Base-by-base conservation (phyloP, 2,888 invertebrate species). In the Druceiella hillmani region DNA sequence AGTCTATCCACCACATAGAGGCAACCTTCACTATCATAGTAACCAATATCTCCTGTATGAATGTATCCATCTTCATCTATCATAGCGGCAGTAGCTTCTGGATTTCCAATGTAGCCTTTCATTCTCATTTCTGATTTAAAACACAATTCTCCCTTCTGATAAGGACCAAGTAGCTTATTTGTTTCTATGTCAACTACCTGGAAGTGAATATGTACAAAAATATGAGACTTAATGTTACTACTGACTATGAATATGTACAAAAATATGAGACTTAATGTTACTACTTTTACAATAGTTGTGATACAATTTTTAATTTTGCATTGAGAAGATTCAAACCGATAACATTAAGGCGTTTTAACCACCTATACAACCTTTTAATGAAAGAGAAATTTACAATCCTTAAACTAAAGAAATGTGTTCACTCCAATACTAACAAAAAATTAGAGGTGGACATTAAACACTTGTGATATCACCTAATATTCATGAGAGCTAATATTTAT, bases 1-100 rank as follows among this genome's bases (percentile, higher is more conserved):
- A 90, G 65, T 42, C 93, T 69, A 58, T 91, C 93, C 2, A 90
- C 84, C 45, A 92, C 79, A 54, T 76, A 90, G 60, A 89, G 84
- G 58, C 75, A 81, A 1, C 80, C 81, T 10, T 89, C 80, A 1
- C 76, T 59, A 54, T 91, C 88, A 50, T 81, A 87, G 58, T 86
- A 88, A 1, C 85, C 91, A 47, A 92, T 67, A 58, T 93, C 92
- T 0, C 91, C 91, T 17, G 83, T 79, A 47, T 79, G 76, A 7
- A 86, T 58, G 77, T 81, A 93, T 1, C 91, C 90, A 39, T 88
- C 83, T 11, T 61, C 56, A 50, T 86, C 85, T 13, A 89, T 66
- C 1, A 67, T 53, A 4, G 56, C 62, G 15, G 57, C 68, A 2
- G 89, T 86, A 3, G 87, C 79, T 15, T 71, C 62, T n/a, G 56